Base-by-base conservation (phyloP, 2,113 vertebrate genomes). In the Aix galericulata region DNA sequence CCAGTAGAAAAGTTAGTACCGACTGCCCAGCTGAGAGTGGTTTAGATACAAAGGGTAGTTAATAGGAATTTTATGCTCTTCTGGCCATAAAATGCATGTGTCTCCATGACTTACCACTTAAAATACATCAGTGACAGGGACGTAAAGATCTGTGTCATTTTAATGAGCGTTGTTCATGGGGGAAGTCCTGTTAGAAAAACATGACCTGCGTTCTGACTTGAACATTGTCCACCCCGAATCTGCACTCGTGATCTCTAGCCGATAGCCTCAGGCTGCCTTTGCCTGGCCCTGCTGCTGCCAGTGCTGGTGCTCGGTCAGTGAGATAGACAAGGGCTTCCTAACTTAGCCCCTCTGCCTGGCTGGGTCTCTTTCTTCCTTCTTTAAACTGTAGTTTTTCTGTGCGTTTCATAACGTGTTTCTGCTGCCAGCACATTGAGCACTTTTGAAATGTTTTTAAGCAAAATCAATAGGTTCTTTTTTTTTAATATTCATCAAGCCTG, bases 241-340 rank as follows among this genome's bases (percentile, higher is more conserved):
- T 29, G 76, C 32, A 2, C 8, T 63, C 44, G 18, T 1, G 22
- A 32, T 76, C 84, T 71, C 25, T 38, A 59, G 46, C 26, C 48
- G 1, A 0, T 29, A 8, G 26, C 2, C 34, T 11, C 27, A 4
- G 27, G 55, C 9, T 29, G 1, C 29, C 22, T 1, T 3, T 8
- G 55, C 12, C n/a, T 68, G 52, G 73, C 77, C 36, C 77, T 26
- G 50, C 8, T 20, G 52, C 60, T 56, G 66, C 42, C 40, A 26
- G 52, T 48, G 52, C 73, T 77, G 18, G 15, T 79, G 77, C 91
- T 88, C 68, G 60, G 60, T 56, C 58, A 2, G 0, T 27, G 34
- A 20, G 56, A n/a, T 17, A 50, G 31, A 32, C 53, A 58, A 32
- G 14, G 42, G 10, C 34, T 90, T 84, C 66, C 21, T 56, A 18